These are phyloP conservation scores for Saguinus midas DNA, from an alignment of 2,113 vertebrate genomes.

Conservation along the genomic window DNA sequence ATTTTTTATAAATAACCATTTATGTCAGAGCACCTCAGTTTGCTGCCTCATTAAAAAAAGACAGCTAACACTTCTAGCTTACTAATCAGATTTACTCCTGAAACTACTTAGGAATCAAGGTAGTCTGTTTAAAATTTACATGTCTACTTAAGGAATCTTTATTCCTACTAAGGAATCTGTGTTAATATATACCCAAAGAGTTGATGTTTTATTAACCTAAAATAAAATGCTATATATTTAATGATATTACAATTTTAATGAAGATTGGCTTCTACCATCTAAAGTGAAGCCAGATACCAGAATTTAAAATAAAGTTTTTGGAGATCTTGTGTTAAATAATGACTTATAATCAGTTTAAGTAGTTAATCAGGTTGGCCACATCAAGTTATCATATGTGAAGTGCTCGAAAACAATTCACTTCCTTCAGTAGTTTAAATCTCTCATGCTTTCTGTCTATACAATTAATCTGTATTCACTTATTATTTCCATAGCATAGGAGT, in stretches of 20 bases:
- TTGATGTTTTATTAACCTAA: background rate
- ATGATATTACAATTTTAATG: background rate
- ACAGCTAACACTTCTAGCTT: constrained; percentile 10
- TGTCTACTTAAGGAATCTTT: background rate
- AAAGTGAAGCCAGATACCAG: background rate
- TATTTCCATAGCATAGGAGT: background rate
- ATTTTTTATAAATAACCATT: constrained; percentile 63
- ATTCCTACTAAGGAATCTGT: background rate
- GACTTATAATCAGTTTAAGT: background rate
- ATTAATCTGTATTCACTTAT: background rate
- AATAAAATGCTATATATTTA: background rate
- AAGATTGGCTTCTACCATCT: background rate
- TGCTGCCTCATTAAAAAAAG: constrained; percentile 40
- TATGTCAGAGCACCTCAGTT: background rate
- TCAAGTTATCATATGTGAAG: background rate
- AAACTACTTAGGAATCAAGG: background rate
- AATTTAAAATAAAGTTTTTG: background rate
- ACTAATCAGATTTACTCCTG: constrained; percentile 42
- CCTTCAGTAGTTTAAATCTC: background rate
- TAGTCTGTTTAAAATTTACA: background rate
- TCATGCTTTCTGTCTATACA: background rate
- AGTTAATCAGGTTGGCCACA: background rate
- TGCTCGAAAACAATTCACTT: background rate
- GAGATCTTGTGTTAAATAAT: background rate
- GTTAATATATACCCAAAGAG: background rate